Evolutionary conservation across 2,797 vertebrate species (phyloP).

Genomic region (Thripadectes ignobilis): DNA sequence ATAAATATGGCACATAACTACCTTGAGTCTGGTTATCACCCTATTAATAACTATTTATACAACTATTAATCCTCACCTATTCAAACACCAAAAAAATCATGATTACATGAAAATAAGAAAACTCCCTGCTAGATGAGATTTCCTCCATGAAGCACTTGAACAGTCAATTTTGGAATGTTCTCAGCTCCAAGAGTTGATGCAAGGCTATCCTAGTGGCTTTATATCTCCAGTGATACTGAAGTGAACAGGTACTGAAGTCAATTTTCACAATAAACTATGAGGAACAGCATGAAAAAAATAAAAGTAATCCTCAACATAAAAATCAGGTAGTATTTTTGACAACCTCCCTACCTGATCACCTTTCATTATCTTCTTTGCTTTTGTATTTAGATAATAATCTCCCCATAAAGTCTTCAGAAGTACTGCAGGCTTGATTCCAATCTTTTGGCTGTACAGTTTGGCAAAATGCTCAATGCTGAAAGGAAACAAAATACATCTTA

Average conservation of each 20-base stretch:
- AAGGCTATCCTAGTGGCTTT: background rate
- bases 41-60: background rate
- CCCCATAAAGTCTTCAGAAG: constrained; percentile 95
- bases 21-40: background rate
- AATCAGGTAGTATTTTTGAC: background rate
- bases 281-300: background rate
- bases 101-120: background rate
- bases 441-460: constrained; percentile 89
- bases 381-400: constrained; percentile 91
- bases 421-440: constrained; percentile 86
- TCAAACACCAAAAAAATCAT: background rate
- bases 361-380: constrained; percentile 96
- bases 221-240: background rate
- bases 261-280: background rate
- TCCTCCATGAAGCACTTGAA: background rate
- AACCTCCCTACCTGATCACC: constrained; percentile 87
- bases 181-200: background rate
- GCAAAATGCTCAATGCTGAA: constrained; percentile 92
- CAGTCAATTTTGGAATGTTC: background rate
- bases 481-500: constrained; percentile 25
- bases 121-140: background rate
- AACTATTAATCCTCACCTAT: background rate
- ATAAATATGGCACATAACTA: background rate
- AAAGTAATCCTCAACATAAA: background rate
- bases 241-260: background rate